Percentiles rank a stretch among this genome's conserved stretches.
phyloP scores from a whole-genome alignment of 2,113 vertebrate genomes.

The Ploceus nigricollis region DNA sequence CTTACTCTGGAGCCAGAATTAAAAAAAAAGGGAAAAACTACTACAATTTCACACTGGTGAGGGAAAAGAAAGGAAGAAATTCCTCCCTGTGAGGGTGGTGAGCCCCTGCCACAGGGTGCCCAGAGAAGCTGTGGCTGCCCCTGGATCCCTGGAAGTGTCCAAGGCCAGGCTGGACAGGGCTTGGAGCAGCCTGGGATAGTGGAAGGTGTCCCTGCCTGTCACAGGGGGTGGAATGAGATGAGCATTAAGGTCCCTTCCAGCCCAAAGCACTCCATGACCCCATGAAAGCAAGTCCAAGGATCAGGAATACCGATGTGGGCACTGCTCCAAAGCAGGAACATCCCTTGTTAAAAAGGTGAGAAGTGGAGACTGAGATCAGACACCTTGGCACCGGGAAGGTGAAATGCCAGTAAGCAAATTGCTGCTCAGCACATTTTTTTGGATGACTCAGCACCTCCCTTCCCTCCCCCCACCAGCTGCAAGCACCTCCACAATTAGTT shows the following conservation, averaged over 20 bases:
- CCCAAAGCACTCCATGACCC: neutral
- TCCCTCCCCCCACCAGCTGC: neutral
- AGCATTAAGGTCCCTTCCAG: neutral
- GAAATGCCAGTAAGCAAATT: fast-evolving
- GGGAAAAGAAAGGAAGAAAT: neutral
- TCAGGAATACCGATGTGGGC: fast-evolving
- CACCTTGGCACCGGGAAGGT: neutral
- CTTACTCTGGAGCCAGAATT: neutral
- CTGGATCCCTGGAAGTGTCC: neutral
- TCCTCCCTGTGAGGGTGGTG: fast-evolving
- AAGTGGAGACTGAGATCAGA: neutral
- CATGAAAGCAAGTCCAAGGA: neutral
- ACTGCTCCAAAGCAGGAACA: fast-evolving
- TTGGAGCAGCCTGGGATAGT: fast-evolving
- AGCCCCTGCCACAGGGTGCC: neutral
- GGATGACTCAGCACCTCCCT: neutral
- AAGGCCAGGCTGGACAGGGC: fast-evolving
- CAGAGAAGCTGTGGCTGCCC: neutral
- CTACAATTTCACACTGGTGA: neutral
- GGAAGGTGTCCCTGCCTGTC: neutral
- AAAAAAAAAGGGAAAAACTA: neutral
- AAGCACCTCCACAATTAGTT: fast-evolving
- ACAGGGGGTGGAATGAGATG: neutral
- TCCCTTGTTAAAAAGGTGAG: fast-evolving
- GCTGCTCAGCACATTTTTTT: neutral